phyloP scores from a whole-genome alignment of 2,888 invertebrate species.

The Rhimphoctona megacephalus region DNA sequence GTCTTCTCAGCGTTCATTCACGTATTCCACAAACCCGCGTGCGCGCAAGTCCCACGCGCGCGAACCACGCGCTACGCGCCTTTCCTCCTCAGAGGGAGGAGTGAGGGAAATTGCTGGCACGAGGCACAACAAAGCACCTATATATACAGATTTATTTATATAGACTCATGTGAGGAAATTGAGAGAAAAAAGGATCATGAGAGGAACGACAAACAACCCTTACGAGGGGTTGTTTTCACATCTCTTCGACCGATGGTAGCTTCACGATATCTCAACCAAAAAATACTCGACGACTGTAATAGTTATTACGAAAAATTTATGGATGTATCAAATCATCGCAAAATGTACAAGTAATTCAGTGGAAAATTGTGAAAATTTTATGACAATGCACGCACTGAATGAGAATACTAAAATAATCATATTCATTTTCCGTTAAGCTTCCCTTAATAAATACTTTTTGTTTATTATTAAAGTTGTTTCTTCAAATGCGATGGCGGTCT shows the following conservation, averaged over 20 bases:
- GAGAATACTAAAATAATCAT: not conserved
- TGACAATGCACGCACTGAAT: not conserved
- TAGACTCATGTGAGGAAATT: slow-evolving; percentile 13
- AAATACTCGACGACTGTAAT: not conserved
- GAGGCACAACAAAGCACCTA: slow-evolving; percentile 29
- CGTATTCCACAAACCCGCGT: slow-evolving; percentile 67
- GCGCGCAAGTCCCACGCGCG: slow-evolving; percentile 73
- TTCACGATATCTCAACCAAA: not conserved
- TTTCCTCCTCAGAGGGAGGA: slow-evolving; percentile 51
- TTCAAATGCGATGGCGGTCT: not conserved
- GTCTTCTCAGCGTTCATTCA: slow-evolving; percentile 75
- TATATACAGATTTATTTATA: not conserved
- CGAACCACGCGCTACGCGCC: slow-evolving; percentile 77
- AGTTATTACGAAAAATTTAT: not conserved
- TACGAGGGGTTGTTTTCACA: not conserved
- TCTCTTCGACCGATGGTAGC: not conserved
- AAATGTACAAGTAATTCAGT: not conserved
- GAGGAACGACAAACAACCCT: slow-evolving; percentile 10
- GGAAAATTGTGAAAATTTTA: not conserved
- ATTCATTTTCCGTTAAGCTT: not conserved
- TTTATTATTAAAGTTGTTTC: not conserved
- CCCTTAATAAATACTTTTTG: not conserved
- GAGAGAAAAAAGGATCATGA: slow-evolving; percentile 1
- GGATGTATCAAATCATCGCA: not conserved
- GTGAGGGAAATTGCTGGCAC: slow-evolving; percentile 42